A percentile compares a stretch with the other conserved stretches of the same genome.
Evolutionary conservation across 2,888 invertebrate species (phyloP).

Genomic region (Ophion costatus): DNA sequence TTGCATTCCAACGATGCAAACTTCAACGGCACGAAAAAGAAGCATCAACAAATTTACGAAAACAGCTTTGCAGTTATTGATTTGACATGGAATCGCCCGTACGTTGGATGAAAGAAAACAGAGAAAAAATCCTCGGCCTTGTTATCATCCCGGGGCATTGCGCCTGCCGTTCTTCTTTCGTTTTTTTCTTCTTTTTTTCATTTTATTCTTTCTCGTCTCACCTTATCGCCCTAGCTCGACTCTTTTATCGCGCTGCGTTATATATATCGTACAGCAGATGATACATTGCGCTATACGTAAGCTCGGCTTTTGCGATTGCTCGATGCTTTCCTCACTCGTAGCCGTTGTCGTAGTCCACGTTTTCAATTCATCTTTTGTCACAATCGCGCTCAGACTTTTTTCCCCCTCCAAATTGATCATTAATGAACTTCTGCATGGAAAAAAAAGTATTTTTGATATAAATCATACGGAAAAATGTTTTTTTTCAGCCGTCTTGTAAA

Average conservation of each 20-base stretch:
- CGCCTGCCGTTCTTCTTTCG: conserved; percentile 56
- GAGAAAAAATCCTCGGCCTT: conserved; percentile 43
- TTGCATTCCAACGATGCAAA: no score
- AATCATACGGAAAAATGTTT: not conserved
- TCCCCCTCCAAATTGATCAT: not conserved
- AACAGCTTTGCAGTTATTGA: not conserved
- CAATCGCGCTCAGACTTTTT: not conserved
- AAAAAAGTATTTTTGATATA: not conserved
- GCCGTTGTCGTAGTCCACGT: conserved; percentile 18
- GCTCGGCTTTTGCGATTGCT: conserved; percentile 17
- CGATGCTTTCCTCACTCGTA: conserved; percentile 9
- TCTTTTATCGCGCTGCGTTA: conserved; percentile 68
- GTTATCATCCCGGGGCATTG: conserved; percentile 72
- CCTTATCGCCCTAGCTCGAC: conserved; percentile 67
- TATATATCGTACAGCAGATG: conserved; percentile 16
- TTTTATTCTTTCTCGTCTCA: conserved; percentile 55
- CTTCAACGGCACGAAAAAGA: not conserved
- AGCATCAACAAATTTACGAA: not conserved
- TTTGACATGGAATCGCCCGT: not conserved
- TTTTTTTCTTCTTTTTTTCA: conserved; percentile 22
- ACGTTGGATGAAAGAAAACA: conserved; percentile 17
- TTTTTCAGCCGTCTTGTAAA: no score
- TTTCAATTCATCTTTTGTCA: not conserved
- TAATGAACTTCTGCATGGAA: no score
- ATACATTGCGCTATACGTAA: conserved; percentile 8